Evolutionary conservation across 1,140 invertebrate species (phyloP).

Genomic region (Parasteatoda tepidariorum): DNA sequence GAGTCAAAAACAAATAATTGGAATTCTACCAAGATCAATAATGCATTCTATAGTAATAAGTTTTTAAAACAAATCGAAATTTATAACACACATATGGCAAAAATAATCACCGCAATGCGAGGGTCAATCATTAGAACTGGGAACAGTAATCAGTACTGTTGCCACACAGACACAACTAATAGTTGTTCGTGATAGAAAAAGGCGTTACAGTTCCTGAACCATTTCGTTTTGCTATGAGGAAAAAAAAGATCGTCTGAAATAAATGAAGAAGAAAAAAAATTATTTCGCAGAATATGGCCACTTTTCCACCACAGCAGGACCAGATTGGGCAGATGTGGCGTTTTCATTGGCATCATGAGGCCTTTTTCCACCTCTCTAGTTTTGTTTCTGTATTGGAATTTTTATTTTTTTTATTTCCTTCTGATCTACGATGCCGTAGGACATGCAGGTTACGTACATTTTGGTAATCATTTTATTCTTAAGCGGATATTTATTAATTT

Average conservation of each 20-base stretch:
- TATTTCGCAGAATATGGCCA: neutral
- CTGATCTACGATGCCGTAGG: neutral
- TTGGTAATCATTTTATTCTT: neutral
- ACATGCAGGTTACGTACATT: constrained; percentile 9
- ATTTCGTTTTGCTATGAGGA: neutral
- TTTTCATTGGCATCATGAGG: neutral
- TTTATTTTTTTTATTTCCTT: constrained; percentile 20
- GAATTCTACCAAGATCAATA: too few relatives aligned
- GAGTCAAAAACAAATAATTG: too few relatives aligned
- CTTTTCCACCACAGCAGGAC: constrained; percentile 1
- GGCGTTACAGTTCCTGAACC: constrained; percentile 12
- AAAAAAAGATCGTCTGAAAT: neutral
- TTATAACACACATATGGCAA: too few relatives aligned
- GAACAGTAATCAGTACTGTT: too few relatives aligned
- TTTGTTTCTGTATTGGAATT: neutral
- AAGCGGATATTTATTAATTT: constrained; percentile 24
- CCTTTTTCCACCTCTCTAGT: neutral
- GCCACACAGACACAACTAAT: too few relatives aligned
- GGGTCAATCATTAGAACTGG: too few relatives aligned
- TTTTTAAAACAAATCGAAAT: too few relatives aligned
- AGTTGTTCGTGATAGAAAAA: constrained; percentile 55
- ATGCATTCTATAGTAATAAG: too few relatives aligned
- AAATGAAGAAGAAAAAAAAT: neutral
- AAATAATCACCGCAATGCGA: too few relatives aligned
- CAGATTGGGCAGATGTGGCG: constrained; percentile 11